phyloP scores from a whole-genome alignment of 2,888 invertebrate species.

The Drosophila subsilvestris region DNA sequence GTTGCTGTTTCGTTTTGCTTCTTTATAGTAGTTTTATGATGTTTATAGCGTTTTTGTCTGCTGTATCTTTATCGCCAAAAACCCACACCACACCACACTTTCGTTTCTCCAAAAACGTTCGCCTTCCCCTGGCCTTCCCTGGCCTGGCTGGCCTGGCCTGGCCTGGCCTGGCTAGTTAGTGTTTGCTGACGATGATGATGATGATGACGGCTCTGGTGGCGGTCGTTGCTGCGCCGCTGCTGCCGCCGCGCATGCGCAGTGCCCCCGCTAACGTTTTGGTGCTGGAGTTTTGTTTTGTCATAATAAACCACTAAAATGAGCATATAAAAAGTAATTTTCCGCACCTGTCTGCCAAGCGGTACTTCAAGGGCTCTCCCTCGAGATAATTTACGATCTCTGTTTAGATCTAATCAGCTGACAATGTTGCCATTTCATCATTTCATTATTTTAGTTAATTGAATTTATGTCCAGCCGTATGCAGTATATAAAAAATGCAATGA shows the following conservation, averaged over 20 bases:
- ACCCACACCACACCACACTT: slow-evolving; percentile 29
- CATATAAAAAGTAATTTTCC: slow-evolving; percentile 82
- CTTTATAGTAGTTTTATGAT: slow-evolving; percentile 71
- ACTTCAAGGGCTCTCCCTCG: slow-evolving; percentile 64
- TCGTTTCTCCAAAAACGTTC: slow-evolving; percentile 34
- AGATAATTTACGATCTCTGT: slow-evolving; percentile 70
- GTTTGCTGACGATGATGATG: no score
- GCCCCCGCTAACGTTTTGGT: slow-evolving; percentile 52
- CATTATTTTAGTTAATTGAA: slow-evolving; percentile 64
- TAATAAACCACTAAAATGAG: slow-evolving; percentile 81
- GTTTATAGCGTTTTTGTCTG: slow-evolving; percentile 66
- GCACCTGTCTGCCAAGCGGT: slow-evolving; percentile 78
- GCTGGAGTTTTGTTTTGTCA: slow-evolving; percentile 70
- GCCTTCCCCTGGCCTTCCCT: slow-evolving; percentile 19
- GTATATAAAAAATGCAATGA: background rate
- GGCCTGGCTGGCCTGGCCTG: slow-evolving; percentile 23
- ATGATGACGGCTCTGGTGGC: slow-evolving; percentile 37
- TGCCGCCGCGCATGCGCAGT: slow-evolving; percentile 65
- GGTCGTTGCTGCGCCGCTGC: slow-evolving; percentile 15
- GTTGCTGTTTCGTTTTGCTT: slow-evolving; percentile 53
- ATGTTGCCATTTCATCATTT: slow-evolving; percentile 51
- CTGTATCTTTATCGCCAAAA: slow-evolving; percentile 58
- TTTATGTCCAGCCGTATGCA: slow-evolving; percentile 19
- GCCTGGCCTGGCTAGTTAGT: slow-evolving; percentile 13
- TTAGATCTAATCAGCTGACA: slow-evolving; percentile 63